Evolutionary conservation across 1,140 invertebrate species (phyloP).

Genomic region (Carcinoscorpius rotundicauda): DNA sequence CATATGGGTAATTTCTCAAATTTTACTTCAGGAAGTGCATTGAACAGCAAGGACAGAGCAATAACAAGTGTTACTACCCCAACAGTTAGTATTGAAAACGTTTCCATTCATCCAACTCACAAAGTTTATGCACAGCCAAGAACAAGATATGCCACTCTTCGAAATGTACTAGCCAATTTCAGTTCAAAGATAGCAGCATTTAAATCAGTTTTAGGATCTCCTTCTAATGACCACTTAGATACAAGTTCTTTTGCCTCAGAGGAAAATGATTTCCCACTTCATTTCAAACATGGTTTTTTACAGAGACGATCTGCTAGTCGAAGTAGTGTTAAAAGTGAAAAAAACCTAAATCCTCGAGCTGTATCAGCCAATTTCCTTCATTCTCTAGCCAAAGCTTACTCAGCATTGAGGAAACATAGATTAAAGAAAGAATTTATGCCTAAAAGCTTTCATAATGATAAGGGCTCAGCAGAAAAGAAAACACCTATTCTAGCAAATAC

Average conservation of each 20-base stretch:
- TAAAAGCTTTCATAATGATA: too few relatives aligned
- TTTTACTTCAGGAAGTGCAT: too few relatives aligned
- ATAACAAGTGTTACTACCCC: too few relatives aligned
- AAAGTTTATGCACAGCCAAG: conserved; percentile 53
- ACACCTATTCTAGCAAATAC: too few relatives aligned
- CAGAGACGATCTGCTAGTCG: conserved; percentile 9
- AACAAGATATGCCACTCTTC: conserved; percentile 33
- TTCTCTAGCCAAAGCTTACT: too few relatives aligned
- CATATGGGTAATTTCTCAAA: neutral
- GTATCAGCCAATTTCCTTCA: conserved; percentile 20
- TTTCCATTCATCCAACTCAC: conserved; percentile 58
- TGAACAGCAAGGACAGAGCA: too few relatives aligned
- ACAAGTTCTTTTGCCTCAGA: neutral
- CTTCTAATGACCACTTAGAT: too few relatives aligned
- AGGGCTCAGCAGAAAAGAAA: too few relatives aligned
- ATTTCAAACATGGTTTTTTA: neutral
- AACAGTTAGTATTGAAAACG: conserved; percentile 33
- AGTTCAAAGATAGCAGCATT: conserved; percentile 25
- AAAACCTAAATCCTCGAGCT: conserved; percentile 14
- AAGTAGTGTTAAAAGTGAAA: conserved; percentile 16
- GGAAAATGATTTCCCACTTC: neutral
- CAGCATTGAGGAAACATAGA: too few relatives aligned
- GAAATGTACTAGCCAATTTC: conserved; percentile 34
- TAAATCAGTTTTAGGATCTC: too few relatives aligned
- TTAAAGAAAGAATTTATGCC: too few relatives aligned